Evolutionary conservation across 2,797 vertebrate genomes (phyloP).

Genomic region (Jordanella pulchra): DNA sequence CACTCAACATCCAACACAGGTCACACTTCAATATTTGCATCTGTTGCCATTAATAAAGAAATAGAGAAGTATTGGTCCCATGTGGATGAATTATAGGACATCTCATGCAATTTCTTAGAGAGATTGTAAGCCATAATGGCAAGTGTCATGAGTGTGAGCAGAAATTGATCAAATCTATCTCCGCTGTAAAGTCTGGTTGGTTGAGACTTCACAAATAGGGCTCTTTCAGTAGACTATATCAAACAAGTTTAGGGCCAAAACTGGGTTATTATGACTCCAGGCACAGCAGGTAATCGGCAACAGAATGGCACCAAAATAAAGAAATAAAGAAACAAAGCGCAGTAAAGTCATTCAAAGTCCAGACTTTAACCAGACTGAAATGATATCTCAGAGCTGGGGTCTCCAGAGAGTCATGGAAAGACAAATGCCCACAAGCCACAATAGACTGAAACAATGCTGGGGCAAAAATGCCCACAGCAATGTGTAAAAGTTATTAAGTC

Average conservation of each 20-base stretch:
- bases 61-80: no score
- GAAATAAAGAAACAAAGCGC: background rate
- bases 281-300: background rate
- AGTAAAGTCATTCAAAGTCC: background rate
- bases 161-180: background rate
- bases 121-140: background rate
- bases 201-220: background rate
- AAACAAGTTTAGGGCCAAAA: background rate
- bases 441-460: background rate
- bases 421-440: constrained; percentile 1
- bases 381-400: background rate
- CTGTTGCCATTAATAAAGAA: background rate
- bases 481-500: background rate
- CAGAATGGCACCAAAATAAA: background rate
- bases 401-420: background rate
- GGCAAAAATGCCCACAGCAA: constrained; percentile 2
- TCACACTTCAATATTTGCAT: background rate
- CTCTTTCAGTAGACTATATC: background rate
- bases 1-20: background rate
- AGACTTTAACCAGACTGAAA: constrained; percentile 1
- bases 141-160: background rate
- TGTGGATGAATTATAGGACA: background rate
- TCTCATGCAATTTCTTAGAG: background rate
- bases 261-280: background rate
- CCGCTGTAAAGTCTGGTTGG: background rate